Conservation (phyloP, 1,140 invertebrate genomes). For the Acromyrmex charruanus region DNA sequence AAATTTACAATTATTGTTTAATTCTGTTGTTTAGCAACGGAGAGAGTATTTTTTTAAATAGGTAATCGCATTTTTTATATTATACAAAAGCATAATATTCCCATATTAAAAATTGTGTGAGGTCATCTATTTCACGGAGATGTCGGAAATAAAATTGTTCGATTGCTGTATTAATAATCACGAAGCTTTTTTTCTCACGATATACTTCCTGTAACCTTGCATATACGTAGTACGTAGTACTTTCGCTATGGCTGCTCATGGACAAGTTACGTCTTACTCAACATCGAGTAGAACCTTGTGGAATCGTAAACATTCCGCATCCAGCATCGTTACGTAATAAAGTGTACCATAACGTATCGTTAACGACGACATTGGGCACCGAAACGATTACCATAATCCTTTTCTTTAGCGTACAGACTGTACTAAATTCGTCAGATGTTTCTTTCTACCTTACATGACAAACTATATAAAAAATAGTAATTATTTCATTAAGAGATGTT, state of each 20-base stretch:
- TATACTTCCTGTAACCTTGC: slow-evolving; percentile 49
- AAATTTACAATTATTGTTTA: neutral
- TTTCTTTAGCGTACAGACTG: neutral
- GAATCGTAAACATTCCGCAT: slow-evolving; percentile 44
- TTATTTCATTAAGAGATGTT: neutral
- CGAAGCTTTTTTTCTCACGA: slow-evolving; percentile 43
- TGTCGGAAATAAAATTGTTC: neutral
- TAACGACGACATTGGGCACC: slow-evolving; percentile 33
- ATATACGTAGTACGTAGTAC: neutral
- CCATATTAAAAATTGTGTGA: neutral
- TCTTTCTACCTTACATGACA: neutral
- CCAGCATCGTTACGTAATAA: slow-evolving; percentile 33
- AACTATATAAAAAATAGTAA: neutral
- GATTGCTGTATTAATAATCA: slow-evolving; percentile 6
- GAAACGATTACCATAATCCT: slow-evolving; percentile 18
- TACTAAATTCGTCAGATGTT: neutral
- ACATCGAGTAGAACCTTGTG: slow-evolving; percentile 28
- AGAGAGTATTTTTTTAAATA: neutral
- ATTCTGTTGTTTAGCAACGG: neutral
- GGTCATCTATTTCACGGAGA: neutral
- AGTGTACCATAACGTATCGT: slow-evolving; percentile 29
- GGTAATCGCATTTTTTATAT: neutral
- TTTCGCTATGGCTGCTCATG: slow-evolving; percentile 35
- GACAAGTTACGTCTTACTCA: slow-evolving; percentile 31
- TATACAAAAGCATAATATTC: neutral